Conservation (phyloP, 2,888 invertebrate genomes). For the Chalcis sispes region DNA sequence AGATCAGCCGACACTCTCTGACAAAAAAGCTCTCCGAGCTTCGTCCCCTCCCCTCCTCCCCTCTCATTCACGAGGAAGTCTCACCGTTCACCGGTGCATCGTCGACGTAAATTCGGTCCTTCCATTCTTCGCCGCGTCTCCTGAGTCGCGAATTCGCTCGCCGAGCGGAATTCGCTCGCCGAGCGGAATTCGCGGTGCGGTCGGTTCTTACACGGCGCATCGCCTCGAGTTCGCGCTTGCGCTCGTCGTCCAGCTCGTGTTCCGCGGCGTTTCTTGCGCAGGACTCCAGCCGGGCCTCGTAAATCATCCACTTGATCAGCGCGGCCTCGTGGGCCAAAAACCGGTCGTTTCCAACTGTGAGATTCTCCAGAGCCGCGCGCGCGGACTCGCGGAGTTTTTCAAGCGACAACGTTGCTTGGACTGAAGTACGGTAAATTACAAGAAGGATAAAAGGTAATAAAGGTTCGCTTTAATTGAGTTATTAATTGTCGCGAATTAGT, state of each 20-base stretch:
- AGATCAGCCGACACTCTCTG: too few relatives aligned
- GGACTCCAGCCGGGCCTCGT: conserved; percentile 64
- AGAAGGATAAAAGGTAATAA: too few relatives aligned
- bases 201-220: conserved; percentile 55
- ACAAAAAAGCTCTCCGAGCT: too few relatives aligned
- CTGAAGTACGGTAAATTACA: not conserved
- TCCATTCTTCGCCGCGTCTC: conserved; percentile 79
- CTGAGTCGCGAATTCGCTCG: conserved; percentile 77
- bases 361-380: conserved; percentile 35
- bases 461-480: too few relatives aligned
- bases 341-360: conserved; percentile 46
- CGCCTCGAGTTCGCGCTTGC: conserved; percentile 63
- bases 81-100: conserved; percentile 76
- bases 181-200: conserved; percentile 42
- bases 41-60: too few relatives aligned
- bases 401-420: not conserved
- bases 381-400: conserved; percentile 27
- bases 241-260: conserved; percentile 59
- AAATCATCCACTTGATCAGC: conserved; percentile 68
- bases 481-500: too few relatives aligned
- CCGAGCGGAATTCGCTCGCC: conserved; percentile 65
- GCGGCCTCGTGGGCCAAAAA: conserved; percentile 67
- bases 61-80: not conserved
- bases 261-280: conserved; percentile 59
- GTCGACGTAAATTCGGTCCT: conserved; percentile 78